A percentile compares a stretch with the other conserved stretches of the same genome.
Conservation (phyloP, 2,888 invertebrate species). For the Phasia obesa region DNA sequence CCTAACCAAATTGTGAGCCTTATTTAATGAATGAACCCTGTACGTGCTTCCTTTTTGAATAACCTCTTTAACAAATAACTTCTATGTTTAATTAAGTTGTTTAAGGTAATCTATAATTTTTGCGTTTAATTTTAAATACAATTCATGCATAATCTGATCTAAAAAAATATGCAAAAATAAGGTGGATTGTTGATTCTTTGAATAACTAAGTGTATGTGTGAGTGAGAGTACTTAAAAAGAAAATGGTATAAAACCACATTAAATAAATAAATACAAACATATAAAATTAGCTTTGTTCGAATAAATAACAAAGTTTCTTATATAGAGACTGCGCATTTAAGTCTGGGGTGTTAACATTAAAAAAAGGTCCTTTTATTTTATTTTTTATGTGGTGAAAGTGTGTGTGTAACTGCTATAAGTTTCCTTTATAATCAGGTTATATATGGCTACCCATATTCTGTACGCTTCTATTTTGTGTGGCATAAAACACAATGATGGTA, state of each 20-base stretch:
- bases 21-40: no score
- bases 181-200: constrained; percentile 31
- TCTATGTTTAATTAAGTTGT: background rate
- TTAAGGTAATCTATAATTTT: constrained; percentile 46
- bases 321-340: constrained; percentile 72
- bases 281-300: constrained; percentile 1
- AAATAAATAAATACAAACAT: constrained; percentile 26
- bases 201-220: background rate
- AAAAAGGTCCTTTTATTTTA: constrained; percentile 21
- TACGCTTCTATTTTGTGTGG: constrained; percentile 6
- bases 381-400: constrained; percentile 2
- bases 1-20: no score
- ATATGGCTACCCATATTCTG: constrained; percentile 19
- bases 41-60: no score
- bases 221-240: constrained; percentile 17
- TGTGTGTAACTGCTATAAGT: background rate
- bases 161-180: constrained; percentile 70
- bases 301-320: constrained; percentile 21
- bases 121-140: constrained; percentile 23
- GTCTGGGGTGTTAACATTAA: constrained; percentile 75
- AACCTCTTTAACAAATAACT: background rate
- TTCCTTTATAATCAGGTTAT: constrained; percentile 47
- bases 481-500: constrained; percentile 12
- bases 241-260: constrained; percentile 53
- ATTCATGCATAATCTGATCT: constrained; percentile 48